These are phyloP conservation scores for Noturus placidus DNA, from an alignment of 2,113 vertebrate genomes.

Conservation along the genomic window DNA sequence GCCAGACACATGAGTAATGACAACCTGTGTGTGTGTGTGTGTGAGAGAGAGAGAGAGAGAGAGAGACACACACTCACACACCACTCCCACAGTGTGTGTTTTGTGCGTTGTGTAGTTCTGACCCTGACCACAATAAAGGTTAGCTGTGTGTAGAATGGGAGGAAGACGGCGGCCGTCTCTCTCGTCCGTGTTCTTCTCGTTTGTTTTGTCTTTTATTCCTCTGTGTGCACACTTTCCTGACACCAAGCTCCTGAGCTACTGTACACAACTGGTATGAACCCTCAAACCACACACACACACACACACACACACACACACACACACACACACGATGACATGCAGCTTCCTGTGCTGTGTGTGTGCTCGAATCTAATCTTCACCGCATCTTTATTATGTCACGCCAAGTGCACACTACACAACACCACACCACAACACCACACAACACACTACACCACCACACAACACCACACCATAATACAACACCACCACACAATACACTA, in stretches of 20 bases:
- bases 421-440: not conserved
- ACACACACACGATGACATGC: slow-evolving; percentile 5
- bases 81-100: not conserved
- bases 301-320: not conserved
- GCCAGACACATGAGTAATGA: slow-evolving; percentile 42
- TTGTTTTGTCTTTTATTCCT: slow-evolving; percentile 41
- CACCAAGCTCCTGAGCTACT: slow-evolving; percentile 23
- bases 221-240: slow-evolving; percentile 43
- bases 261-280: slow-evolving; percentile 1
- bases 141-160: slow-evolving; percentile 45
- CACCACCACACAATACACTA: too few species aligned
- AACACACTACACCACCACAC: not conserved
- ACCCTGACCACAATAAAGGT: slow-evolving; percentile 60
- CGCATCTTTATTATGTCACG: not conserved
- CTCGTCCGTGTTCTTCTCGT: slow-evolving; percentile 12
- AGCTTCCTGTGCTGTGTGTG: slow-evolving; percentile 37
- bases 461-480: not conserved
- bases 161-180: slow-evolving; percentile 35
- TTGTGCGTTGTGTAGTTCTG: slow-evolving; percentile 35
- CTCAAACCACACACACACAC: not conserved
- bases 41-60: not conserved
- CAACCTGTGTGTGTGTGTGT: slow-evolving; percentile 34
- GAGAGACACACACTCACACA: not conserved
- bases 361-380: not conserved
- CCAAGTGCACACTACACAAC: not conserved